phyloP scores from a whole-genome alignment of 2,797 vertebrate species.

The Eulemur mongoz region DNA sequence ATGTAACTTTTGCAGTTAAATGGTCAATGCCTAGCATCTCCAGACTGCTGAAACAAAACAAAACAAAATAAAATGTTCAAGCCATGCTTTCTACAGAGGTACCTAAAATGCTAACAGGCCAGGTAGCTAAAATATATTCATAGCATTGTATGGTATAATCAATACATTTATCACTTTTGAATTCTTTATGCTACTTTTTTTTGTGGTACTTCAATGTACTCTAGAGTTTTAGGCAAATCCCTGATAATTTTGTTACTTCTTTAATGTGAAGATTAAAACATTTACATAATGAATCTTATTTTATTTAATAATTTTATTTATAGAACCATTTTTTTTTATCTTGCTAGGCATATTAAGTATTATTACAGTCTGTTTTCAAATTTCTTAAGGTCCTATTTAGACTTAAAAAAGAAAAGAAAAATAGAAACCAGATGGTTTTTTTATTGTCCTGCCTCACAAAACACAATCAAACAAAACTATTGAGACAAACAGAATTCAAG shows the following conservation, averaged over 20 bases:
- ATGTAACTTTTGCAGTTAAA: conserved; percentile 63
- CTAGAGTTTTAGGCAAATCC: neutral
- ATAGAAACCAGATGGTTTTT: conserved; percentile 39
- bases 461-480: conserved; percentile 20
- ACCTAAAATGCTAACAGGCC: neutral
- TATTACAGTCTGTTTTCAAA: neutral
- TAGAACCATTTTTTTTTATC: neutral
- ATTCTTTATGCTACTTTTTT: neutral
- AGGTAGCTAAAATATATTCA: neutral
- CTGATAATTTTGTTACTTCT: neutral
- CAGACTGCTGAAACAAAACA: conserved; percentile 18
- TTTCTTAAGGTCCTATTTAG: neutral
- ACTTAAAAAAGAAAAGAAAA: neutral
- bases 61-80: conserved; percentile 41
- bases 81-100: neutral
- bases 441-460: neutral
- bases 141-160: neutral
- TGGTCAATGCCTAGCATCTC: conserved; percentile 24
- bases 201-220: neutral
- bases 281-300: neutral
- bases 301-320: neutral
- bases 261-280: neutral
- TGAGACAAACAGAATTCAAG: conserved; percentile 1
- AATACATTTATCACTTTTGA: neutral
- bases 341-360: neutral